Conservation (phyloP, 2,888 invertebrate species). For the Cynaeus angustus region DNA sequence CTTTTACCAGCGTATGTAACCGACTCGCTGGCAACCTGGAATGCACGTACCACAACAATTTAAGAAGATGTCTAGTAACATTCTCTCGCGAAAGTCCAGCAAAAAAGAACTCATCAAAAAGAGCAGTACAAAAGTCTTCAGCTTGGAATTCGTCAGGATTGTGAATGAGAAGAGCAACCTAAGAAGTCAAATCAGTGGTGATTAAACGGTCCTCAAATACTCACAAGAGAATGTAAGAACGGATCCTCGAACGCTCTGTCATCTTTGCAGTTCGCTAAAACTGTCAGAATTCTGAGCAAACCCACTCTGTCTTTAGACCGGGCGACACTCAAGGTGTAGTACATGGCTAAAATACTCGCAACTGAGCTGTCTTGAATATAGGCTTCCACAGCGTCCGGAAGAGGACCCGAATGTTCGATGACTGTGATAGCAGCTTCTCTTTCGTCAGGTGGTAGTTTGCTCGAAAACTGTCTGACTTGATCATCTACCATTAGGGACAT, state of each 20-base stretch:
- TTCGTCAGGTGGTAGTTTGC: slow-evolving; percentile 93
- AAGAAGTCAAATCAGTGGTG: too few species aligned
- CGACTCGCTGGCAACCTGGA: slow-evolving; percentile 87
- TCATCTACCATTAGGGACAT: slow-evolving; percentile 95
- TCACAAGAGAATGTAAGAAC: slow-evolving; percentile 91
- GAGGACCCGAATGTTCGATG: slow-evolving; percentile 94
- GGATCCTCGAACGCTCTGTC: slow-evolving; percentile 96
- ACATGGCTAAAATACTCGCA: slow-evolving; percentile 95
- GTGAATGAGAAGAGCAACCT: slow-evolving; percentile 86
- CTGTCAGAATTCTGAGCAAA: slow-evolving; percentile 89
- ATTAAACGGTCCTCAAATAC: slow-evolving; percentile 50
- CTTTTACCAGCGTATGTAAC: slow-evolving; percentile 87
- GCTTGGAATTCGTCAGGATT: slow-evolving; percentile 94
- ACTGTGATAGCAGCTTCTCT: slow-evolving; percentile 93
- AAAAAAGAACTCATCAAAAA: slow-evolving; percentile 97
- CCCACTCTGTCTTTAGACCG: slow-evolving; percentile 87
- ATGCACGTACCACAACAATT: slow-evolving; percentile 93
- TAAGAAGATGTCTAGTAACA: slow-evolving; percentile 92
- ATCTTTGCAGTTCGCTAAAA: slow-evolving; percentile 91
- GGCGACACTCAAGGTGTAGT: slow-evolving; percentile 93
- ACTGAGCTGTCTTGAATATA: slow-evolving; percentile 94
- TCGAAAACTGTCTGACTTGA: slow-evolving; percentile 87
- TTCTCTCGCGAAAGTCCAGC: slow-evolving; percentile 92
- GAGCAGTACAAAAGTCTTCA: slow-evolving; percentile 95
- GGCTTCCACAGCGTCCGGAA: slow-evolving; percentile 94